phyloP scores from a whole-genome alignment of 30 jellyfish, hydroid and myxozoan genomes.

The Hydractinia symbiolongicarpus region DNA sequence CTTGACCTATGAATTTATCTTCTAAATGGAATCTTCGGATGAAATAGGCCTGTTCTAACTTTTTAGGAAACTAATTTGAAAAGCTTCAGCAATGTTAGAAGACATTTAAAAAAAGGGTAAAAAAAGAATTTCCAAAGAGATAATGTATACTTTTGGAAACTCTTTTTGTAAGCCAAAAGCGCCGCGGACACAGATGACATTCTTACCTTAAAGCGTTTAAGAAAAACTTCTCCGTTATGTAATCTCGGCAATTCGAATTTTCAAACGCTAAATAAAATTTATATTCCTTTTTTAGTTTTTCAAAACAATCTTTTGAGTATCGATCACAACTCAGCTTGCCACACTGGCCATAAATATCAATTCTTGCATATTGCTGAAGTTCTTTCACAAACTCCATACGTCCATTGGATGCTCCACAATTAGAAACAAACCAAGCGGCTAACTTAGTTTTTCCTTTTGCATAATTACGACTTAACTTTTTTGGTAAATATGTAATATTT shows the following conservation, averaged over 20 bases:
- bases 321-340: not conserved
- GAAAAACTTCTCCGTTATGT: slow-evolving; percentile 37
- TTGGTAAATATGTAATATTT: not conserved
- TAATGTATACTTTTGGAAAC: too few species aligned
- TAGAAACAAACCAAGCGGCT: slow-evolving; percentile 44
- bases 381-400: slow-evolving; percentile 21
- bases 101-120: too few species aligned
- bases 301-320: not conserved
- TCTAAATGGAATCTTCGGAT: too few species aligned
- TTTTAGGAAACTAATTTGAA: too few species aligned
- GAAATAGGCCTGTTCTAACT: too few species aligned
- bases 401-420: slow-evolving; percentile 32
- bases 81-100: too few species aligned
- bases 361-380: not conserved
- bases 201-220: slow-evolving; percentile 22
- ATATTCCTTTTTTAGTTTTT: slow-evolving; percentile 11
- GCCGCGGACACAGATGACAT: not conserved
- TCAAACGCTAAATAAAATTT: slow-evolving; percentile 42
- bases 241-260: slow-evolving; percentile 33
- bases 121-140: too few species aligned
- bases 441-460: slow-evolving; percentile 36
- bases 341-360: slow-evolving; percentile 37
- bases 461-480: not conserved
- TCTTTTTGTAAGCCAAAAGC: too few species aligned
- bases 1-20: too few species aligned